Base-by-base conservation (phyloP, 2,888 invertebrate genomes). In the Allophyes oxyacanthae region DNA sequence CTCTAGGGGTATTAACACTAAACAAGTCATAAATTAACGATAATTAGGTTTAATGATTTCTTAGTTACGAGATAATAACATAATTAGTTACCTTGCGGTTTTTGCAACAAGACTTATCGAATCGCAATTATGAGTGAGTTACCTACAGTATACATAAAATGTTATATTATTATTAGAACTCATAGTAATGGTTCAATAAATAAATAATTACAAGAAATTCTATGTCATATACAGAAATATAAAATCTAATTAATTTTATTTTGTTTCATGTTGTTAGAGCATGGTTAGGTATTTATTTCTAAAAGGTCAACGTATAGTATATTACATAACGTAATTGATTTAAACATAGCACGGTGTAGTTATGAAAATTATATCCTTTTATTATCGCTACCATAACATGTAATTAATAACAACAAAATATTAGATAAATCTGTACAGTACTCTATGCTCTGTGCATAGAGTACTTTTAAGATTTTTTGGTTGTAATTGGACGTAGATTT, bases 211-310 rank as follows among this genome's bases (percentile, higher is more conserved):
- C 11, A 30, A 11, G 58, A 50, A 64, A 51, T n/a, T 49, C n/a
- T 46, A 51, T 45, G 44, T 60, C 60, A 65, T 46, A 14, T 33
- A 43, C 41, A 37, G 14, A 57, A 49, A 62, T 50, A 62, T 50
- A 44, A 65, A 44, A 50, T 11, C 32, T 6, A 55, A 61, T 64
- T 50, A 38, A 38, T 64, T 66, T 43, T 46, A 43, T 61, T 51
- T 66, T 48, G 43, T 61, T 65, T 55, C 10, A 10, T 36, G 0
- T 37, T 20, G 20, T 46, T 38, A 32, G 36, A 32, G 10, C 52
- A 40, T 26, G 28, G 46, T 42, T 60, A n/a, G n/a, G n/a, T n/a
- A 56, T 64, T 52, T 59, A 64, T 64, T 67, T 46, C n/a, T 42
- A 28, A 64, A 69, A 60, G 52, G 67, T 56, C 60, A 69, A 41